Evolutionary conservation across 1,140 invertebrate genomes (phyloP).

Genomic region (Hyphantria cunea): DNA sequence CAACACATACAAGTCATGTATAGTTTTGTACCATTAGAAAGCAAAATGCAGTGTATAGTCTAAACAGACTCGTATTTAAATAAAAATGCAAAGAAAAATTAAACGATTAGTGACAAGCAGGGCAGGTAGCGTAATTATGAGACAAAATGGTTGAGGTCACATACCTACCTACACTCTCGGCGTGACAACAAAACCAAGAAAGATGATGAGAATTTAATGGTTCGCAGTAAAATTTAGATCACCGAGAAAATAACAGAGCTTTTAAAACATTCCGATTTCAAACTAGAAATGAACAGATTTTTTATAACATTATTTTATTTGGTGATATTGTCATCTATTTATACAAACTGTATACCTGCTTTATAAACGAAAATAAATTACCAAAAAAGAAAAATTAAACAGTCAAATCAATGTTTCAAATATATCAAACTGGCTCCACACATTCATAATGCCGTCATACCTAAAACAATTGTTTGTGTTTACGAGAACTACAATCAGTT

Average conservation of each 20-base stretch:
- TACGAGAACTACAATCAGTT: conserved; percentile 65
- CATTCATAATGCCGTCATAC: conserved; percentile 44
- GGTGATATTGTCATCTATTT: too few relatives aligned
- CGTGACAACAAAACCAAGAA: conserved; percentile 21
- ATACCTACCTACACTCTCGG: conserved; percentile 10
- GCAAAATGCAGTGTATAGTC: not conserved
- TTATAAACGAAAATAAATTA: too few relatives aligned
- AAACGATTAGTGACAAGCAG: conserved; percentile 18
- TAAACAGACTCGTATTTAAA: conserved; percentile 7
- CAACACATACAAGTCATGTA: too few relatives aligned
- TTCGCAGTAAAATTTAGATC: conserved; percentile 19
- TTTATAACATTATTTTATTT: not conserved
- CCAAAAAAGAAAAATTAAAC: too few relatives aligned
- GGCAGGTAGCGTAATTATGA: conserved; percentile 17
- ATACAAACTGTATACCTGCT: too few relatives aligned
- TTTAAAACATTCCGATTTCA: not conserved
- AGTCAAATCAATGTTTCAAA: too few relatives aligned
- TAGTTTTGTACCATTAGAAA: too few relatives aligned
- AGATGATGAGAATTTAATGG: conserved; percentile 28
- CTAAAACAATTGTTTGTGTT: conserved; percentile 61
- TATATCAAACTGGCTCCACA: too few relatives aligned
- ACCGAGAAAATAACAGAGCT: conserved; percentile 14
- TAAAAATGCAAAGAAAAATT: conserved; percentile 13
- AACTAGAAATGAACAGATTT: not conserved
- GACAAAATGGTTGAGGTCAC: conserved; percentile 26